Evolutionary conservation across 2,113 vertebrate species (phyloP).

Genomic region (Apodemus sylvaticus): DNA sequence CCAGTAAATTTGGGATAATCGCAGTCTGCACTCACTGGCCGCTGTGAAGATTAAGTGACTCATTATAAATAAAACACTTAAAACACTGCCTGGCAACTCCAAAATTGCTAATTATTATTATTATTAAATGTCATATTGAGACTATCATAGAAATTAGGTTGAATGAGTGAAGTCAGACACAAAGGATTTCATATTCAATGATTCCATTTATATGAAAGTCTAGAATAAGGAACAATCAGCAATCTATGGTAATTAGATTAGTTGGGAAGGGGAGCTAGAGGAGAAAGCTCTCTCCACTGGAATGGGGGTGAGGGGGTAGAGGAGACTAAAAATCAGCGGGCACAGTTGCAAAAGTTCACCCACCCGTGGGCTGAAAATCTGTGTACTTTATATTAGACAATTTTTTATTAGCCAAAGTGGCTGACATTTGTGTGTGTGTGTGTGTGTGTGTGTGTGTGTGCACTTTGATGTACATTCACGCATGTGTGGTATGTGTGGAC

Average conservation of each 20-base stretch:
- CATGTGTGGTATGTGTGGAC: not conserved
- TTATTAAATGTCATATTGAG: constrained; percentile 37
- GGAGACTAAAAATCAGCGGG: no score
- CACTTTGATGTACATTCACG: no score
- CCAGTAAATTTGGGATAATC: not conserved
- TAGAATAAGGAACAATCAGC: not conserved
- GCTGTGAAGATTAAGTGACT: not conserved
- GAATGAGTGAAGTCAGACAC: not conserved
- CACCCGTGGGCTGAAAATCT: not conserved
- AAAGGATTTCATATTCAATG: not conserved
- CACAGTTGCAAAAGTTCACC: not conserved
- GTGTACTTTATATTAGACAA: not conserved
- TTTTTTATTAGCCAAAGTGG: not conserved
- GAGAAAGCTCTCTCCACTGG: not conserved
- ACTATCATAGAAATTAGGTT: not conserved
- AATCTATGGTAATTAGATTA: not conserved
- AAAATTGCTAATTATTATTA: not conserved
- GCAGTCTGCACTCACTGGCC: not conserved
- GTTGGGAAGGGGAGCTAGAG: not conserved
- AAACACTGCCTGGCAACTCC: not conserved
- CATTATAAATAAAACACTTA: not conserved
- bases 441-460: not conserved
- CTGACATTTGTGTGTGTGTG: not conserved
- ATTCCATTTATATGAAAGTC: not conserved
- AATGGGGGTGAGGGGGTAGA: no score